Base-by-base conservation (phyloP, 2,888 invertebrate species). In the Scrobipalpa atriplicella region DNA sequence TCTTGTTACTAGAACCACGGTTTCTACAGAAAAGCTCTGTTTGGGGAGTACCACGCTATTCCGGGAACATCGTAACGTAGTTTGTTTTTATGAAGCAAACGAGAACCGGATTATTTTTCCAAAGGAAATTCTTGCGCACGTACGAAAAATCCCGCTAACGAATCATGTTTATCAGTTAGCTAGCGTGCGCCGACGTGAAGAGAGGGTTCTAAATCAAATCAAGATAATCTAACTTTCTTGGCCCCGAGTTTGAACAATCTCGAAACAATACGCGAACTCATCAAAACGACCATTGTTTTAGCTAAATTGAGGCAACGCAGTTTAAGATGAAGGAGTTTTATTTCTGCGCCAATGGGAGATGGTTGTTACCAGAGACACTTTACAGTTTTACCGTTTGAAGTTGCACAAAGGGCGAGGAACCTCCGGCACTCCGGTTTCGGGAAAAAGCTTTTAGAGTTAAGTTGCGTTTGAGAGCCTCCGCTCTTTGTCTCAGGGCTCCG, bases 271-370 rank as follows among this genome's bases (percentile, higher is more conserved):
- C 79, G 76, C 76, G 76, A 75, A 75, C 76, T 77, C 77, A 79
- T 78, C 77, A 76, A 76, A 80, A 80, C 78, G 77, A 75, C 74
- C 79, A 81, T 85, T 85, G 82, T 83, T 82, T 80, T 70, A 73
- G 70, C 74, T 75, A 80, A 83, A 81, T 84, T 83, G 77, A 81
- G 81, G 80, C 78, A 82, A 83, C 80, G 79, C 78, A 76, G 77
- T 84, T 82, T 77, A 77, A 84, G 82, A 80, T 80, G 82, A 81
- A 82, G 78, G 74, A 76, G 80, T 82, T 81, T 80, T 83, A 81
- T 81, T 81, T 78, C 77, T 77, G 73, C 73, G 77, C 78, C 80
- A 85, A 81, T 79, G 80, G 81, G 75, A 78, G 78, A 80, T 78
- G 81, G 81, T 80, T 78, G 78, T 78, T 77, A 74, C 41, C 41